Evolutionary conservation across 2,113 vertebrate species (phyloP), one percentile per base, ranked within the genome.

Genomic region (Rhea pennata): DNA sequence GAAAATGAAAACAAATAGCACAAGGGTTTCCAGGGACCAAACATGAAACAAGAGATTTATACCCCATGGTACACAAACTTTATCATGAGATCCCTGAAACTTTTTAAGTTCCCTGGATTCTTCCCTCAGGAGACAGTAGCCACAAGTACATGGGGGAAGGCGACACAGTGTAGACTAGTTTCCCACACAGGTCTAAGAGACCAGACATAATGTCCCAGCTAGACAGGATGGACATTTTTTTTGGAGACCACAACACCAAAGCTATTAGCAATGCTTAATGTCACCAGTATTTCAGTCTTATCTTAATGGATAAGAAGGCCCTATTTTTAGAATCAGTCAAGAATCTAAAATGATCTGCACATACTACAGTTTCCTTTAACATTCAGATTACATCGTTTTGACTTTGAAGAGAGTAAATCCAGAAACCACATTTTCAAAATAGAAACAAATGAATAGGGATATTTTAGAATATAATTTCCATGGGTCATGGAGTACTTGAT

Each of bases 261-360:
- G 71, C 46, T 64, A 16, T 90, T 95, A 90, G 48, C 50, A 4
- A 0, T 67, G 56, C 46, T 94, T 90, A 92, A 94, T 51, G 51
- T 90, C 72, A 71, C 64, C 39, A 64, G 46, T 1, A 1, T 83
- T 89, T 90, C 59, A 65, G 72, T 69, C 89, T 97, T 97, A 96
- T 95, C 96, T 95, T 92, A 95, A 96, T 84, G 64, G 75, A 77
- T 61, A 88, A 84, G 27, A 62, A 67, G 39, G 64, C 12, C 20
- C 72, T 95, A 71, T 92, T 96, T 96, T 96, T 94, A 91, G 91
- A 96, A 86, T 51, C 56, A 77, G 61, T 27, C 78, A 86, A 36
- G 46, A 80, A 94, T 71, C 78, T 78, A 51, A 65, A 82, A 67
- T 83, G 62, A 91, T 59, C 91, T 48, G 50, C 40, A 91, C 39